Percentiles rank a stretch among this genome's conserved stretches.
Conservation (phyloP, 2,888 invertebrate genomes). For the Cetonia aurata region DNA sequence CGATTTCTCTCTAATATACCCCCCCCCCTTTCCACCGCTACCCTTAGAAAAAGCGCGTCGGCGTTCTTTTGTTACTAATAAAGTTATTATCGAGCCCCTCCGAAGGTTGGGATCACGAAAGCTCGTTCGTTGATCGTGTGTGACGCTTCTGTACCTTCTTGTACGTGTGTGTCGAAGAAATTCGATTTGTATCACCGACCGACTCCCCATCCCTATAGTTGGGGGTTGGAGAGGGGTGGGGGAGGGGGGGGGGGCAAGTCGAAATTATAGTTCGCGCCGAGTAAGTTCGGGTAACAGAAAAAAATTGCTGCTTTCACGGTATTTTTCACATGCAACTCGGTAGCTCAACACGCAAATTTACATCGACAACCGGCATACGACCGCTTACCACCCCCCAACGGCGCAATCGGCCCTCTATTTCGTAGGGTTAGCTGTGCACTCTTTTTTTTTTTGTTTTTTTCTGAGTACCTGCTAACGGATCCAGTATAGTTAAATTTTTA, state of each 20-base stretch:
- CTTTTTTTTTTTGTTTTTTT: no score
- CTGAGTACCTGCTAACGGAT: no score
- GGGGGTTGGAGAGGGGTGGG: background rate
- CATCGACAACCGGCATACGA: conserved; percentile 5
- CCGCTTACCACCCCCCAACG: background rate
- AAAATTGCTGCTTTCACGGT: conserved; percentile 30
- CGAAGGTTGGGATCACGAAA: background rate
- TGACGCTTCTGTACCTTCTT: background rate
- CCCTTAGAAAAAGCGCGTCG: no score
- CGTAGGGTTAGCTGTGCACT: no score
- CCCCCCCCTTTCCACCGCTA: background rate
- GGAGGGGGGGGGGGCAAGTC: background rate
- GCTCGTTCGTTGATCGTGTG: background rate
- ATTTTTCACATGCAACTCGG: conserved; percentile 24
- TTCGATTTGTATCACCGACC: background rate
- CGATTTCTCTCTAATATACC: conserved; percentile 2
- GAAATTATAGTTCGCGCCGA: conserved; percentile 29
- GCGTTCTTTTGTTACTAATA: background rate
- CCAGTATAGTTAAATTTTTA: no score
- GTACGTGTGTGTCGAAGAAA: conserved; percentile 2
- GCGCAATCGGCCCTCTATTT: no score
- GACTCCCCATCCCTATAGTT: background rate
- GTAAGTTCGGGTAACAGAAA: conserved; percentile 27
- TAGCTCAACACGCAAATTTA: conserved; percentile 22
- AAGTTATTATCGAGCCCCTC: background rate